These are phyloP conservation scores for Eugnorisma glareosa DNA, from an alignment of 2,888 invertebrate species.

Conservation along the genomic window DNA sequence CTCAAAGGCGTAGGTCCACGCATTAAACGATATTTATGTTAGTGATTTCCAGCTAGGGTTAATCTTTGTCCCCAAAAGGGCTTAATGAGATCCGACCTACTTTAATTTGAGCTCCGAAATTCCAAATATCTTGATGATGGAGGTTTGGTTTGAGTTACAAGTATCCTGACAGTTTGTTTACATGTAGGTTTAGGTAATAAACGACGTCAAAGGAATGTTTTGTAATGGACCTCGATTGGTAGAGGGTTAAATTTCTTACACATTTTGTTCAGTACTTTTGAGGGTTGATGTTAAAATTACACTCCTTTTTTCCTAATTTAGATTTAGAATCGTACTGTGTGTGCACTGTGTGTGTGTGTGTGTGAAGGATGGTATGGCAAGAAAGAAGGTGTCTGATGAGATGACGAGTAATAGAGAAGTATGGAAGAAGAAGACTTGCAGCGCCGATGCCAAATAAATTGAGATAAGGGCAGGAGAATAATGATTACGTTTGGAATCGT, in stretches of 20 bases:
- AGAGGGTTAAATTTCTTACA: neutral
- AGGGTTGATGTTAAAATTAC: neutral
- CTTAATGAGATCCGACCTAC: conserved; percentile 61
- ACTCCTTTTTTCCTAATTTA: neutral
- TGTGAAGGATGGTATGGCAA: too few relatives aligned
- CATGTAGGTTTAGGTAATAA: conserved; percentile 15
- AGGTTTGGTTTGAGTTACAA: conserved; percentile 53
- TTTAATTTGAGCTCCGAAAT: conserved; percentile 61
- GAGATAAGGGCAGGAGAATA: too few relatives aligned
- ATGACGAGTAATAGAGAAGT: too few relatives aligned
- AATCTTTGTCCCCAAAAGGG: conserved; percentile 64
- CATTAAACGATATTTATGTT: conserved; percentile 58
- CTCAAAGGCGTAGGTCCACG: conserved; percentile 5
- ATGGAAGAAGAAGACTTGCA: too few relatives aligned
- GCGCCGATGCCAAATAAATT: too few relatives aligned
- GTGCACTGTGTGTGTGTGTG: too few relatives aligned
- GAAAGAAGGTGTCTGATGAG: too few relatives aligned
- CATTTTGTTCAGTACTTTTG: neutral
- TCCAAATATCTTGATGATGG: conserved; percentile 58
- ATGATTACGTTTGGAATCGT: neutral
- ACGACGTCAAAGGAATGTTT: conserved; percentile 21
- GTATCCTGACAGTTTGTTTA: conserved; percentile 49
- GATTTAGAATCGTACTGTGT: neutral
- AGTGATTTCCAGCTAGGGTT: conserved; percentile 53
- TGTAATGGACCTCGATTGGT: conserved; percentile 11